Conservation (phyloP, 2,797 vertebrate genomes). For the Remorina albescens region DNA sequence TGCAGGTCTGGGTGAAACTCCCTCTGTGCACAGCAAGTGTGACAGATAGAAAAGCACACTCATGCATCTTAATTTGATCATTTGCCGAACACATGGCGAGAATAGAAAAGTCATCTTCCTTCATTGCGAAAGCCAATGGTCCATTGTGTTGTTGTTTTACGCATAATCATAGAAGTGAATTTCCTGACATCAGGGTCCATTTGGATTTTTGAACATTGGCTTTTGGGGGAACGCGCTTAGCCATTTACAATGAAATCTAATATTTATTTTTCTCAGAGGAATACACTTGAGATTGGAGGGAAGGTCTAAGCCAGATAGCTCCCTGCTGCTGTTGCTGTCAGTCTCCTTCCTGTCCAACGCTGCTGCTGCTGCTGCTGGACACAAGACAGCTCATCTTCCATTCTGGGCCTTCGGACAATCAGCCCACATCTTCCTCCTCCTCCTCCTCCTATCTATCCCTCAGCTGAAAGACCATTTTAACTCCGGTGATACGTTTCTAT, state of each 20-base stretch:
- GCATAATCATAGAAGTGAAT: constrained; percentile 37
- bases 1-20: constrained; percentile 48
- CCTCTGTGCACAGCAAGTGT: constrained; percentile 68
- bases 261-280: neutral
- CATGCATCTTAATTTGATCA: constrained; percentile 75
- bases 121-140: constrained; percentile 49
- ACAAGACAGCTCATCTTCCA: constrained; percentile 29
- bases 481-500: constrained; percentile 46
- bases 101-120: constrained; percentile 56
- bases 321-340: constrained; percentile 30
- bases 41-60: constrained; percentile 70
- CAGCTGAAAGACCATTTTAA: constrained; percentile 51
- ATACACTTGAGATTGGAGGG: constrained; percentile 10
- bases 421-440: constrained; percentile 15
- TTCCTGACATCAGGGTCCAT: constrained; percentile 18
- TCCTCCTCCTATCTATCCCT: constrained; percentile 43
- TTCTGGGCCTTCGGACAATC: constrained; percentile 33
- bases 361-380: neutral
- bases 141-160: constrained; percentile 45
- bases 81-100: constrained; percentile 66
- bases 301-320: constrained; percentile 21
- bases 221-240: neutral
- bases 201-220: constrained; percentile 27
- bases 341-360: constrained; percentile 19
- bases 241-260: constrained; percentile 27